Percentiles rank a stretch among this genome's conserved stretches.
These are phyloP conservation scores for Lithophane semibrunnea DNA, from an alignment of 2,888 invertebrate species.

Conservation along the genomic window DNA sequence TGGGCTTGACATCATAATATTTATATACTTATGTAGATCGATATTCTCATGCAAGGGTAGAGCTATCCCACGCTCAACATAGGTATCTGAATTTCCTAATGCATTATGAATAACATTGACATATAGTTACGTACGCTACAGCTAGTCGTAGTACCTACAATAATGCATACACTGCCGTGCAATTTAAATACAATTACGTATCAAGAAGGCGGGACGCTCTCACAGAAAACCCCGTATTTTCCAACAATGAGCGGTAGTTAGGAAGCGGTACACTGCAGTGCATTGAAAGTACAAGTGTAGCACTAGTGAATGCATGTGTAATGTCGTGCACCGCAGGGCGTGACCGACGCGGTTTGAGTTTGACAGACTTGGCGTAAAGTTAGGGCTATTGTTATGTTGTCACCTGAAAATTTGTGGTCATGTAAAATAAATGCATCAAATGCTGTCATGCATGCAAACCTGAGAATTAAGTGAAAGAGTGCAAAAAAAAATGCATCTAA, in stretches of 20 bases:
- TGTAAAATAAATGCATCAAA: not conserved
- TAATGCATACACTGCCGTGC: conserved; percentile 46
- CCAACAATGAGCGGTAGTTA: conserved; percentile 53
- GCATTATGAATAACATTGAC: conserved; percentile 16
- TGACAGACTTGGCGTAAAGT: conserved; percentile 46
- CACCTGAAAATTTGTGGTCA: not conserved
- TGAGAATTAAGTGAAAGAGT: not conserved
- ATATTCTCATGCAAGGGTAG: not conserved
- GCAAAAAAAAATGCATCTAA: not conserved
- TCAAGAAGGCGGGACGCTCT: conserved; percentile 54
- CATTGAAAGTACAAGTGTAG: conserved; percentile 75
- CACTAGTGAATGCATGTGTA: conserved; percentile 52
- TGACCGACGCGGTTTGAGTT: conserved; percentile 63
- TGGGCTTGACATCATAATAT: not conserved
- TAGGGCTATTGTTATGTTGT: conserved; percentile 53
- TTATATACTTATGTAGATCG: not conserved
- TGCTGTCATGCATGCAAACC: not conserved
- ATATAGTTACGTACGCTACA: conserved; percentile 9
- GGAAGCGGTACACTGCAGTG: conserved; percentile 60
- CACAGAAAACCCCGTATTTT: conserved; percentile 58
- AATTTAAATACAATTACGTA: conserved; percentile 66
- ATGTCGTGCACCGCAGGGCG: conserved; percentile 67
- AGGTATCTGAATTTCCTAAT: not conserved
- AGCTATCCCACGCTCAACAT: not conserved
- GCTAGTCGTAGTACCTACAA: conserved; percentile 20